A percentile compares a stretch with the other conserved stretches of the same genome.
These are phyloP conservation scores for Camelus dromedarius DNA, from an alignment of 2,113 vertebrate species.

Conservation along the genomic window DNA sequence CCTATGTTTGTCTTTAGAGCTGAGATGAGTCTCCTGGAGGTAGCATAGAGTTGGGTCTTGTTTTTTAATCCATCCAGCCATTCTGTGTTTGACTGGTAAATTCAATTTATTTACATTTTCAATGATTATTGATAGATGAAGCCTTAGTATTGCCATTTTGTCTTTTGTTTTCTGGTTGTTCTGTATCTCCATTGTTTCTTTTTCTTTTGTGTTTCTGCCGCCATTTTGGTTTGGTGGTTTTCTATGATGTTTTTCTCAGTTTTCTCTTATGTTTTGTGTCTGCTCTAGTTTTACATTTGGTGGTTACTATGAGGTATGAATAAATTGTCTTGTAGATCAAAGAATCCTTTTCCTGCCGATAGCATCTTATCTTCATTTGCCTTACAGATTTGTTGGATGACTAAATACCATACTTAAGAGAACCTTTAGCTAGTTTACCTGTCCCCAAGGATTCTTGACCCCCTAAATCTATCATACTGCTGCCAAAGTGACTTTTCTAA, in stretches of 20 bases:
- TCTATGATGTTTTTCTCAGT: neutral
- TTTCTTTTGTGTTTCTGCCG: neutral
- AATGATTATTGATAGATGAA: neutral
- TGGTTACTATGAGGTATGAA: neutral
- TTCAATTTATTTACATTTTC: neutral
- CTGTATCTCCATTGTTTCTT: neutral
- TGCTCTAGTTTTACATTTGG: neutral
- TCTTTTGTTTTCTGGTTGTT: neutral
- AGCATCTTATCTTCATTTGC: neutral
- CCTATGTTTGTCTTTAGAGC: neutral
- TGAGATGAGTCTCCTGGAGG: neutral
- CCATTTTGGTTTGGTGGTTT: neutral
- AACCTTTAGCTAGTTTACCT: neutral
- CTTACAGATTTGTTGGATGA: slow-evolving; percentile 1
- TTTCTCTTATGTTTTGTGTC: neutral
- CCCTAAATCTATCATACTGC: neutral
- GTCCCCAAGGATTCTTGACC: neutral
- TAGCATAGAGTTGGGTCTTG: neutral
- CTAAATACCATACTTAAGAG: neutral
- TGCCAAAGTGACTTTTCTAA: neutral
- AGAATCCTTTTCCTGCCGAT: neutral
- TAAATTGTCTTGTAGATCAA: neutral
- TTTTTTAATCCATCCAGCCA: neutral
- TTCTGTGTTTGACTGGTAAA: neutral
- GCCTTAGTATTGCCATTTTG: neutral